Conservation (phyloP, 2,113 vertebrate genomes). For the Egretta garzetta region DNA sequence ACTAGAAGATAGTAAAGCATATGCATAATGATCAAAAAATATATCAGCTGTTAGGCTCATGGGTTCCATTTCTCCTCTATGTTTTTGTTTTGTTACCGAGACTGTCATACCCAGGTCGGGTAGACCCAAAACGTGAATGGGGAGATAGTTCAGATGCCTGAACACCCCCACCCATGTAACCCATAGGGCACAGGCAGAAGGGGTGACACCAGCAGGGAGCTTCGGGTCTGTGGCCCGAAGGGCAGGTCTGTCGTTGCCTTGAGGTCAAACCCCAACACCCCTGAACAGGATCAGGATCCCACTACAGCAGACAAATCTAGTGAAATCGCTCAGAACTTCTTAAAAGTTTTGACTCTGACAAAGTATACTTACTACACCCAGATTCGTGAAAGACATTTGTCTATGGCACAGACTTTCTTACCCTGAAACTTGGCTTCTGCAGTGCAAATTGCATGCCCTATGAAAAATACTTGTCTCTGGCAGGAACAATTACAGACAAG, state of each 20-base stretch:
- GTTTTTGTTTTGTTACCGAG: neutral
- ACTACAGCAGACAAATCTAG: neutral
- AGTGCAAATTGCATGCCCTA: neutral
- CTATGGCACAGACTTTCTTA: neutral
- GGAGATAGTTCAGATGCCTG: neutral
- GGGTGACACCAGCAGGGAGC: neutral
- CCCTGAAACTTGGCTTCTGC: neutral
- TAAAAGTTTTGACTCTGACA: neutral
- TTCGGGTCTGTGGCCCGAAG: neutral
- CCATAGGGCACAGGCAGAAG: accelerated
- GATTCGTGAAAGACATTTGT: neutral
- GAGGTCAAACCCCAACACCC: accelerated
- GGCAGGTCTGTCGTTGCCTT: accelerated
- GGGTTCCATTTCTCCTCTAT: neutral
- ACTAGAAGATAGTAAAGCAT: neutral
- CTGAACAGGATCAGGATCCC: neutral
- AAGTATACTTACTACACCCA: neutral
- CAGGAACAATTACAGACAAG: neutral
- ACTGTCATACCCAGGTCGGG: neutral
- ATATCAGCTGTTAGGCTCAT: neutral
- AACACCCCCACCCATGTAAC: neutral
- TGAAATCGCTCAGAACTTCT: neutral
- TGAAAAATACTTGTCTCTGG: neutral
- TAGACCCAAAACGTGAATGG: neutral
- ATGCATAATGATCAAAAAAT: neutral